A percentile compares a stretch with the other conserved stretches of the same genome.
Conservation (phyloP, 2,888 invertebrate genomes). For the Ectobius pallidus region DNA sequence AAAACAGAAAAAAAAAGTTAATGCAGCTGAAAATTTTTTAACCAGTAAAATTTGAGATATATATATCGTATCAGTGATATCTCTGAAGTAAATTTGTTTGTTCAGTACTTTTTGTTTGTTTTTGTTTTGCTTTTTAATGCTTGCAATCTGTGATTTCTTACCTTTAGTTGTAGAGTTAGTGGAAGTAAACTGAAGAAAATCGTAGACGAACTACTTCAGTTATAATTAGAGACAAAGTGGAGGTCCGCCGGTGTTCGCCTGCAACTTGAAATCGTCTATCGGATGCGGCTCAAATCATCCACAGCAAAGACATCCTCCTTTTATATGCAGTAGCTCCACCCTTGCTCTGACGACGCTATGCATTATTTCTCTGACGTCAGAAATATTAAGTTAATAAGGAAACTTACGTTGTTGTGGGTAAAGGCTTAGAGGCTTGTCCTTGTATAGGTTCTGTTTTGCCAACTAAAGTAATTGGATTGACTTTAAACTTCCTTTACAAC, state of each 20-base stretch:
- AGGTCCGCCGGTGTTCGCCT: conserved; percentile 43
- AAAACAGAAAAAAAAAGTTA: no score
- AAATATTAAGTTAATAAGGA: background rate
- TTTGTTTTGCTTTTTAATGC: no score
- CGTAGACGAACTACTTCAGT: conserved; percentile 48
- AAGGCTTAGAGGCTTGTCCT: background rate
- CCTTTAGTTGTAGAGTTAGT: conserved; percentile 11
- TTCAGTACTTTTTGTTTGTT: no score
- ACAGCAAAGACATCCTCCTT: conserved; percentile 40
- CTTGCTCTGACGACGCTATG: background rate
- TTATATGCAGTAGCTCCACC: conserved; percentile 15
- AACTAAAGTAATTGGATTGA: conserved; percentile 12
- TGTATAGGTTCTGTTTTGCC: background rate
- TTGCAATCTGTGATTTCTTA: no score
- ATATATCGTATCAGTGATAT: no score
- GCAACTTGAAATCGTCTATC: conserved; percentile 49
- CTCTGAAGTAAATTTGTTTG: no score
- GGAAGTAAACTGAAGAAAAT: conserved; percentile 47
- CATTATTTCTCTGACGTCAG: no score
- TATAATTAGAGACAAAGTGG: conserved; percentile 34
- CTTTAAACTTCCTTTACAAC: conserved; percentile 1
- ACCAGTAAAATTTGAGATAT: no score
- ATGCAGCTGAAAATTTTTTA: no score
- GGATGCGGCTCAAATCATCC: conserved; percentile 52
- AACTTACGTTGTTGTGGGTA: background rate